phyloP scores from a whole-genome alignment of 2,113 vertebrate genomes.

The Oceanites oceanicus region DNA sequence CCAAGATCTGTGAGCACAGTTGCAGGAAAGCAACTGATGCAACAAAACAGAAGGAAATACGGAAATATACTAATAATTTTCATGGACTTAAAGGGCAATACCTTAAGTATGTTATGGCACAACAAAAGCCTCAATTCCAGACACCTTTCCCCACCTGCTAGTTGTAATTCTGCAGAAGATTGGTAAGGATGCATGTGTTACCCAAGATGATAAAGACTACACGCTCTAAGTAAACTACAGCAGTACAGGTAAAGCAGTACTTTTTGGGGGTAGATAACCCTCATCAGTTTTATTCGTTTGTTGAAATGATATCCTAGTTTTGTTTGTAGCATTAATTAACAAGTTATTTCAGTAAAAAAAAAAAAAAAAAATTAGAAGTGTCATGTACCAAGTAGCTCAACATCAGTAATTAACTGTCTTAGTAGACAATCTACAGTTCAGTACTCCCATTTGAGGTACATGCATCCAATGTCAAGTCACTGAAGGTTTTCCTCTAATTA shows the following conservation, averaged over 20 bases:
- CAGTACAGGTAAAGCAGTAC: neutral
- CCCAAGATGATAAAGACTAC: neutral
- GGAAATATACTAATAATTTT: neutral
- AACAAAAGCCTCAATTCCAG: neutral
- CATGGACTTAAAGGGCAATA: neutral
- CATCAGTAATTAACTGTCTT: neutral
- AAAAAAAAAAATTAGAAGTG: too few relatives aligned
- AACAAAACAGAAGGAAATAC: neutral
- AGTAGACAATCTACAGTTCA: neutral
- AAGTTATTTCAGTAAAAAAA: neutral
- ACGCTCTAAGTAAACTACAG: neutral
- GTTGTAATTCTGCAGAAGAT: neutral
- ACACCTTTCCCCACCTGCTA: accelerated
- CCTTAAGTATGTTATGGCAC: accelerated
- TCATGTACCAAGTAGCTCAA: neutral
- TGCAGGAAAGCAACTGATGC: neutral
- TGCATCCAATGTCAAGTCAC: neutral
- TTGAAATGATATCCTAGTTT: neutral
- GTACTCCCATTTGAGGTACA: neutral
- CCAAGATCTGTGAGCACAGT: neutral
- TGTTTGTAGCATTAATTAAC: neutral
- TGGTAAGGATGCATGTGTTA: neutral
- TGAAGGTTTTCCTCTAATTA: neutral
- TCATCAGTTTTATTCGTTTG: neutral
- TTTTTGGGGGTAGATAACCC: neutral